Evolutionary conservation across 64 coral and sea anemone species (phyloP), one percentile per base, ranked within the genome.

Genomic region (Actinia tenebrosa): DNA sequence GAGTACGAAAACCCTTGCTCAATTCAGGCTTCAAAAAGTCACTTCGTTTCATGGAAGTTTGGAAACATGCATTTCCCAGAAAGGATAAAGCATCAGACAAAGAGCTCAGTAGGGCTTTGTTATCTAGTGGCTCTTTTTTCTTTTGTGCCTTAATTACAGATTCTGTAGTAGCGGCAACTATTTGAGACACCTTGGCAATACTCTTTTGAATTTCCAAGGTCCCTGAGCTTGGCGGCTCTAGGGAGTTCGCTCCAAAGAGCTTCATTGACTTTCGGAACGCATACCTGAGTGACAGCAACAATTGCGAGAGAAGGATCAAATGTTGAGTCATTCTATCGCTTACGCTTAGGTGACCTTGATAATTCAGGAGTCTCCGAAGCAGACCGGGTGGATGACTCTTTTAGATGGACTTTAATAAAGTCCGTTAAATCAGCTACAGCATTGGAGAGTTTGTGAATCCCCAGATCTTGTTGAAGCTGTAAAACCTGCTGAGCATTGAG

Each of bases 21-120:
- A 90, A 27, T 19, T 90, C 89, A 16, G 82, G 89, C 78, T 90
- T 85, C 19, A 90, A 66, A 44, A 90, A 79, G 16, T 83, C 88
- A 60, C 56, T 80, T 5, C 60, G 30, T 79, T 89, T 79, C 18
- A 79, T 27, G 62, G 77, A 88, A 2, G 50, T 23, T 59, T 80
- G 80, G 72, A 81, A 90, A n/a, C 16, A 61, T 15, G 89, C 80
- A 84, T 71, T 82, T 16, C 88, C 88, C 14, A 89, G 1, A 45
- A 89, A 89, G 58, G 50, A 59, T 16, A 89, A 45, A 45, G 78
- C 19, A 53, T 90, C 80, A 19, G 55, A 84, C 26, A 91, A 54
- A 17, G 16, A 69, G 66, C 20, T 64, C 25, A 86, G 59, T 23
- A 56, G 22, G 13, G 58, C 15, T 72, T 60, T 42, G 7, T 44